Evolutionary conservation across 2,797 vertebrate genomes (phyloP).

Genomic region (Poeciliopsis paucimaculata): DNA sequence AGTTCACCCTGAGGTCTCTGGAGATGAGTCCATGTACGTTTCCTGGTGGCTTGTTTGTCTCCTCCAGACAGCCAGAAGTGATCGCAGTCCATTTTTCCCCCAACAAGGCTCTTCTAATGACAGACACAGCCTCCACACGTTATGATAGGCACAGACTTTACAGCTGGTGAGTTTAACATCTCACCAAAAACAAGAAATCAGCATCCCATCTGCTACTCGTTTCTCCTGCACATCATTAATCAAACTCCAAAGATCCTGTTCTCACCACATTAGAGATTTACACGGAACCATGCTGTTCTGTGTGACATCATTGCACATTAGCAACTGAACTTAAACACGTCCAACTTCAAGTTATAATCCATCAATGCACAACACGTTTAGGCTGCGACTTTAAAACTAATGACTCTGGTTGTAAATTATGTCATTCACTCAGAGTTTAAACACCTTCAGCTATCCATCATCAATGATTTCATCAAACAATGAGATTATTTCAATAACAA

Average conservation of each 20-base stretch:
- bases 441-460: neutral
- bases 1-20: neutral
- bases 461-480: neutral
- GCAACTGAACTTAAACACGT: constrained; percentile 46
- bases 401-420: constrained; percentile 14
- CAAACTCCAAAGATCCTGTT: constrained; percentile 68
- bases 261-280: constrained; percentile 60
- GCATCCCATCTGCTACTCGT: constrained; percentile 72
- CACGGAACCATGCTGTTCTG: constrained; percentile 55
- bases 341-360: constrained; percentile 42
- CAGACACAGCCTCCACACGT: constrained; percentile 51
- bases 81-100: constrained; percentile 35
- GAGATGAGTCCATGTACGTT: neutral
- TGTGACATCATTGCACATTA: constrained; percentile 66
- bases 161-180: constrained; percentile 60
- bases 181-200: constrained; percentile 70
- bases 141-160: constrained; percentile 49
- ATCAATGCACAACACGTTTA: constrained; percentile 25
- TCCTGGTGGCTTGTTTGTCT: no score
- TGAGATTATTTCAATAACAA: constrained; percentile 4
- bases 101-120: constrained; percentile 63
- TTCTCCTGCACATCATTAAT: constrained; percentile 77
- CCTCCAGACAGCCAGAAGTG: constrained; percentile 48
- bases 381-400: constrained; percentile 12
- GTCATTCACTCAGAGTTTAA: constrained; percentile 8